Base-by-base conservation (phyloP, 1,140 invertebrate species). In the Uloborus diversus region DNA sequence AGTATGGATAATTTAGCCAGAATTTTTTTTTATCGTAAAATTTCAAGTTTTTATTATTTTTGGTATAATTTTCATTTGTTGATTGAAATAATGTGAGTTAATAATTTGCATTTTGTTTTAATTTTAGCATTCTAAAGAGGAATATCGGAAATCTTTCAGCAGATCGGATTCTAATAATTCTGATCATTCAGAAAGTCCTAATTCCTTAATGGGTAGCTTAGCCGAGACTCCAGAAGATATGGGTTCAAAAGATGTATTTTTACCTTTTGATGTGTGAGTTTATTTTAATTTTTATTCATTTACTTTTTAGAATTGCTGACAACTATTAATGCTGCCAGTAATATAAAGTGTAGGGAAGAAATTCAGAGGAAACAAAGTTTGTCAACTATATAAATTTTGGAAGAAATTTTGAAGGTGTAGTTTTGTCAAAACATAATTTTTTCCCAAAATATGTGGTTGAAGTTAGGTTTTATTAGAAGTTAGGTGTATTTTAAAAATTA, bases 91-190 rank as follows among this genome's bases (percentile, higher is more conserved):
- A 9, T 42, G 2, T 42, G 37, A 28, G 53, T 62, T 33, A 62
- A 62, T 28, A 27, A 32, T 62, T 62, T 62, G 25, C 25, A 32
- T 3, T 62, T 61, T 13, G 30, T 30, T 61, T 1, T 23, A 66
- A 17, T 66, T 78, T 78, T 7, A 79, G 51, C 66, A 70, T 62
- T 61, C 42, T 23, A 80, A 78, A 70, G 75, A 79, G 30, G 75
- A 79, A 71, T 65, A 65, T 35, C 47, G 76, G 32, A 83, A 76
- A 56, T 80, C 83, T 35, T 82, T 85, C 32, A 85, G 84, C 17
- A 80, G 84, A 57, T 83, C 83, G n/a, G 85, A 86, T 81, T 86
- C 85, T 5, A 83, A 85, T 69, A 85, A 85, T 69, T 86, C 85
- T 28, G 86, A 87, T 79, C 86, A 86, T 35, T 85, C 85, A 30